phyloP scores from a whole-genome alignment of 2,113 vertebrate genomes.

The Porphyrio hochstetteri region DNA sequence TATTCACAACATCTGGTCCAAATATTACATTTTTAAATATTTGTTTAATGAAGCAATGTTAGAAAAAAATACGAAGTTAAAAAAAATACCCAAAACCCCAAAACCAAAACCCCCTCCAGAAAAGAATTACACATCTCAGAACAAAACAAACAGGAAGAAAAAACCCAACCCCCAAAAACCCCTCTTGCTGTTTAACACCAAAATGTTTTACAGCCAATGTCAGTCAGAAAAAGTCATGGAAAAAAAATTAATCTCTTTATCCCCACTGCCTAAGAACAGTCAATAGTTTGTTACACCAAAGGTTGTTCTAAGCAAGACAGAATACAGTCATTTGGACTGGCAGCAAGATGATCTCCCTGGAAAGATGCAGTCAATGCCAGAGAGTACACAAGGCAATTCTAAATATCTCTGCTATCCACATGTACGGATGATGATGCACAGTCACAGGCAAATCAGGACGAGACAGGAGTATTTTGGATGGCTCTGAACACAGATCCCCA shows the following conservation, averaged over 20 bases:
- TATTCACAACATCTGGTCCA: conserved; percentile 94
- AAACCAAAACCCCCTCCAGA: neutral
- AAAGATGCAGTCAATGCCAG: neutral
- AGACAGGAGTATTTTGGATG: conserved; percentile 12
- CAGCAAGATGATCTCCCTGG: conserved; percentile 14
- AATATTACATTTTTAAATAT: conserved; percentile 89
- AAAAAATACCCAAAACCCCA: neutral
- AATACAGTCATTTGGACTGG: conserved; percentile 6
- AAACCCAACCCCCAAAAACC: neutral
- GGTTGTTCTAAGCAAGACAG: conserved; percentile 21
- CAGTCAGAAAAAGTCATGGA: conserved; percentile 58
- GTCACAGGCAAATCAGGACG: neutral
- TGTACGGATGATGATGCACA: neutral
- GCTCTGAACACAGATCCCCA: neutral
- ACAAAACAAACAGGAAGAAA: neutral
- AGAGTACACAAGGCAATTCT: neutral
- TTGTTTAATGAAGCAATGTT: conserved; percentile 88
- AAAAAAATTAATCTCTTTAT: conserved; percentile 12
- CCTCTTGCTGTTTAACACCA: conserved; percentile 59
- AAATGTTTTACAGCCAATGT: conserved; percentile 69
- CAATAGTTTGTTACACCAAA: conserved; percentile 63
- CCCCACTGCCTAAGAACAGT: conserved; percentile 74
- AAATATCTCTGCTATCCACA: neutral
- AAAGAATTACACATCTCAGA: conserved; percentile 77
- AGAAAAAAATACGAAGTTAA: conserved; percentile 72